Conservation (phyloP, 2,888 invertebrate species). For the Gonocerus acuteangulatus region DNA sequence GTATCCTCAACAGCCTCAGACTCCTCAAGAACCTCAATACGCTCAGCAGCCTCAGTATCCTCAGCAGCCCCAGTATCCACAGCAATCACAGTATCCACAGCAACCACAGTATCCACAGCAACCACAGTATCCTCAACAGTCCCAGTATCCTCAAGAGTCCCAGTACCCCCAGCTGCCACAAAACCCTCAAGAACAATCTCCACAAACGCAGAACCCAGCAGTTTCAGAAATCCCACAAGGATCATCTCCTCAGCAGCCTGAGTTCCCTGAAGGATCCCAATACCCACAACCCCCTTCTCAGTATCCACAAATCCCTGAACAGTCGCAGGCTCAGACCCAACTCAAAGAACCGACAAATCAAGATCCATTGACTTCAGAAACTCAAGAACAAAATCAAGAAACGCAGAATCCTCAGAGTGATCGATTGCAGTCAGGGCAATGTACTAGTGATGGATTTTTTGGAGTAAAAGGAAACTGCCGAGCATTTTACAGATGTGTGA, state of each 20-base stretch:
- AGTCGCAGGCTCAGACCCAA: slow-evolving; percentile 1
- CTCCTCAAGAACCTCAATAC: slow-evolving; percentile 19
- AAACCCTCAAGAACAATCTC: slow-evolving; percentile 5
- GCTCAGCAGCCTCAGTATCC: slow-evolving; percentile 19
- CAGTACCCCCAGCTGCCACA: slow-evolving; percentile 26
- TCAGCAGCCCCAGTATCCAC: slow-evolving; percentile 20
- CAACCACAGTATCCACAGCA: neutral
- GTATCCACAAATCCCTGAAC: slow-evolving; percentile 41
- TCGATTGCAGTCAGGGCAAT: slow-evolving; percentile 28
- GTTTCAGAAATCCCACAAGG: neutral
- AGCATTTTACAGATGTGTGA: slow-evolving; percentile 45
- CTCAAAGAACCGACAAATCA: slow-evolving; percentile 12
- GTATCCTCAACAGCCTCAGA: slow-evolving; percentile 12
- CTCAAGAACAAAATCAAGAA: slow-evolving; percentile 12
- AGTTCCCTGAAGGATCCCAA: slow-evolving; percentile 27
- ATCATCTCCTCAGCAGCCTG: slow-evolving; percentile 16
- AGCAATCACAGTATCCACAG: slow-evolving; percentile 22
- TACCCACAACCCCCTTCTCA: slow-evolving; percentile 29
- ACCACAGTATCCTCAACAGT: slow-evolving; percentile 23
- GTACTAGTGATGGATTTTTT: slow-evolving; percentile 39
- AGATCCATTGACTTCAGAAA: slow-evolving; percentile 5
- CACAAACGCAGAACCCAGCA: slow-evolving; percentile 6
- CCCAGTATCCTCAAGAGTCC: slow-evolving; percentile 8
- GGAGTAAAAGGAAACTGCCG: slow-evolving; percentile 41
- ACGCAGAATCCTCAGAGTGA: slow-evolving; percentile 5